These are phyloP conservation scores for Zaprionus ghesquierei DNA, from an alignment of 1,140 invertebrate species.

Conservation along the genomic window DNA sequence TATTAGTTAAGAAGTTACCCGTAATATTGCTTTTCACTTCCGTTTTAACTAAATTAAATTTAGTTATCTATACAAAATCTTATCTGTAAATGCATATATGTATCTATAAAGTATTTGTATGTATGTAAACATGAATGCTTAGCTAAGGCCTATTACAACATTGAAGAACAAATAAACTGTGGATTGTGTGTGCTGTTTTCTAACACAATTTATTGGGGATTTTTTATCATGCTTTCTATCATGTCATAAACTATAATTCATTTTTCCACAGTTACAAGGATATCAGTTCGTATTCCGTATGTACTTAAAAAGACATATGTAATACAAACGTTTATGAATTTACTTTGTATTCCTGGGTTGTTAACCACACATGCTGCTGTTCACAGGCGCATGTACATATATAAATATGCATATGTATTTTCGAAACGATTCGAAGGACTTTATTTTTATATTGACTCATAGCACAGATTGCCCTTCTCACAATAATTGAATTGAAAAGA, in stretches of 20 bases:
- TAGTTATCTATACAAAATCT: not conserved
- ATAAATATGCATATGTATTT: not conserved
- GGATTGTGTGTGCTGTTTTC: too few species aligned
- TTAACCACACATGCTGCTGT: slow-evolving; percentile 7
- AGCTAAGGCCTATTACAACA: too few species aligned
- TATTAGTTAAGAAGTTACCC: slow-evolving; percentile 47
- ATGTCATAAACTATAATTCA: not conserved
- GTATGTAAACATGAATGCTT: too few species aligned
- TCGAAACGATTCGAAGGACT: not conserved
- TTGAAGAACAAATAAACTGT: not conserved
- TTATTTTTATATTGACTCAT: not conserved
- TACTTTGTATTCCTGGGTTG: not conserved
- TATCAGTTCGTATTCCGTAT: too few species aligned
- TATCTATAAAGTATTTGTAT: not conserved
- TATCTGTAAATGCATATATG: not conserved
- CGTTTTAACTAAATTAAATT: too few species aligned
- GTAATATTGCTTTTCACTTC: slow-evolving; percentile 11
- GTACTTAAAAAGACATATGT: too few species aligned
- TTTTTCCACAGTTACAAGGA: not conserved
- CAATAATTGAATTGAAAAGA: not conserved
- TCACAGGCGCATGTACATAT: slow-evolving; percentile 10
- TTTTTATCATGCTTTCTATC: too few species aligned
- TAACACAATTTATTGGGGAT: too few species aligned
- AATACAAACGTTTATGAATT: not conserved
- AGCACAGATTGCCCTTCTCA: not conserved